These are phyloP conservation scores for Acanthurus lineatus DNA, from an alignment of 2,797 vertebrate species.

Conservation along the genomic window DNA sequence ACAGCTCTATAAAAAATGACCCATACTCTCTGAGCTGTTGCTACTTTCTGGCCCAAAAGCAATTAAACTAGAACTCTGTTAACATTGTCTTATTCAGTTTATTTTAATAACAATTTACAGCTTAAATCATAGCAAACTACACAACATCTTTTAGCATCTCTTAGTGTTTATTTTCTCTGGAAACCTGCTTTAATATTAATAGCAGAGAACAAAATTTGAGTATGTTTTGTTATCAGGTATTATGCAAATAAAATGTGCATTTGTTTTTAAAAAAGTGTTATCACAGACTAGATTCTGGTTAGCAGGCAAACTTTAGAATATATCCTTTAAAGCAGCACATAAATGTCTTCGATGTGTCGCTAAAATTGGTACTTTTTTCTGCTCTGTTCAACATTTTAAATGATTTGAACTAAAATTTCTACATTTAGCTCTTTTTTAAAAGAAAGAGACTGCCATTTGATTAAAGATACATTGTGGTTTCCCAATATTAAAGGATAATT, in stretches of 20 bases:
- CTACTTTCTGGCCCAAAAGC: background rate
- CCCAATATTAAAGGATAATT: conserved; percentile 8
- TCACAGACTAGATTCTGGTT: no score
- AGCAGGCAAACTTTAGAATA: no score
- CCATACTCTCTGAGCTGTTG: background rate
- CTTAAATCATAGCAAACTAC: no score
- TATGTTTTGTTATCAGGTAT: conserved; percentile 5
- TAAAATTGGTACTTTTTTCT: no score
- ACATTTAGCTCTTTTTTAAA: no score
- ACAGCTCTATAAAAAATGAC: no score
- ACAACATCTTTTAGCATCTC: background rate
- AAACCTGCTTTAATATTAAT: background rate
- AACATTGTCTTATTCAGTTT: background rate
- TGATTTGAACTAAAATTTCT: no score
- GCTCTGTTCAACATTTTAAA: no score
- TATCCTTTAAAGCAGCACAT: no score
- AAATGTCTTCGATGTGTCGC: no score
- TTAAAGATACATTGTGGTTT: conserved; percentile 10
- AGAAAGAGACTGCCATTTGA: background rate
- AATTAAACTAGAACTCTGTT: background rate
- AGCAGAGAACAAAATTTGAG: background rate
- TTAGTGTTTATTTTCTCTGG: background rate
- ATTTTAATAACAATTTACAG: background rate
- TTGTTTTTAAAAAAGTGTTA: no score
- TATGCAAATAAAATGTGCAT: background rate